Percentiles rank a stretch among this genome's conserved stretches.
Conservation (phyloP, 2,797 vertebrate genomes). For the Alca torda region DNA sequence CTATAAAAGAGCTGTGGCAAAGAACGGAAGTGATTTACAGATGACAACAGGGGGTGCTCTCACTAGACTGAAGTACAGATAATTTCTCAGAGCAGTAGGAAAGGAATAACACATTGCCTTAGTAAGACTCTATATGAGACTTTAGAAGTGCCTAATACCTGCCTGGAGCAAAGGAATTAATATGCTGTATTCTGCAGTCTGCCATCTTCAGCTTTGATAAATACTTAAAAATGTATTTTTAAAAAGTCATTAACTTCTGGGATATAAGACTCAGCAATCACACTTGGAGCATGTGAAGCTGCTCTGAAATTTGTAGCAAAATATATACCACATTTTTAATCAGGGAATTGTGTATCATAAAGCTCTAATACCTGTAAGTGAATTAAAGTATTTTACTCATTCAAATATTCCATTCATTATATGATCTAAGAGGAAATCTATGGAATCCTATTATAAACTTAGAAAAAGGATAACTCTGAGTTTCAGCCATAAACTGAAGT, state of each 20-base stretch:
- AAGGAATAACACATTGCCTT: slow-evolving; percentile 79
- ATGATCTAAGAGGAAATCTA: slow-evolving; percentile 76
- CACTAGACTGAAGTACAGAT: slow-evolving; percentile 80
- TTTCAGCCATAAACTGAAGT: slow-evolving; percentile 83
- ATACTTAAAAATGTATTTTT: slow-evolving; percentile 86
- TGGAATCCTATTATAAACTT: slow-evolving; percentile 81
- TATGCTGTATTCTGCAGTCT: slow-evolving; percentile 78
- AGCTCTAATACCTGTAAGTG: slow-evolving; percentile 75
- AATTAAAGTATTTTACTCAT: slow-evolving; percentile 74
- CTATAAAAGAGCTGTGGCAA: slow-evolving; percentile 80
- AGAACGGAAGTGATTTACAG: slow-evolving; percentile 81
- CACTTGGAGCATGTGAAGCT: slow-evolving; percentile 70
- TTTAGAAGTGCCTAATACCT: slow-evolving; percentile 85
- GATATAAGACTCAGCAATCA: slow-evolving; percentile 73
- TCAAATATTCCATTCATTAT: slow-evolving; percentile 77
- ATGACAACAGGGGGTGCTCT: slow-evolving; percentile 84
- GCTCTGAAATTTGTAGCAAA: slow-evolving; percentile 75
- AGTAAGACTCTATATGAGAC: slow-evolving; percentile 77
- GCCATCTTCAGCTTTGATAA: slow-evolving; percentile 84
- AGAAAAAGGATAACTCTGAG: slow-evolving; percentile 83
- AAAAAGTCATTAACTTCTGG: slow-evolving; percentile 83
- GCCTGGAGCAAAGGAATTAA: slow-evolving; percentile 85
- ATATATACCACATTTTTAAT: slow-evolving; percentile 78
- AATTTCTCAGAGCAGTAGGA: slow-evolving; percentile 79
- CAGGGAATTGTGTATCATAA: slow-evolving; percentile 76